Evolutionary conservation across 2,797 vertebrate species (phyloP).

Genomic region (Acanthopagrus latus): DNA sequence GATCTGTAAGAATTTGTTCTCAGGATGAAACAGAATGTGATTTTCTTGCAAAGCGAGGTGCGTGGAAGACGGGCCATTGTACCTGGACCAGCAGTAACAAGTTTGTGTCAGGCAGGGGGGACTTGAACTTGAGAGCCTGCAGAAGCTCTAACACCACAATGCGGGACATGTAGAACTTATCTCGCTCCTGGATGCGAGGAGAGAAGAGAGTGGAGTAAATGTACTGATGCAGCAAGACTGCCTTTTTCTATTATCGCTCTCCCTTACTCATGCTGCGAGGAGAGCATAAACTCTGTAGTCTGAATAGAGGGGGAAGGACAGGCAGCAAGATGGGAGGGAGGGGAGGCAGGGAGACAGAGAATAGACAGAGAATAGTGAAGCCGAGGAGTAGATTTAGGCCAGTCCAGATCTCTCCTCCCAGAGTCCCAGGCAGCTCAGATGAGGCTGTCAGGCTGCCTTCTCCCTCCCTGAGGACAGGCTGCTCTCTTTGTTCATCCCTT

Average conservation of each 20-base stretch:
- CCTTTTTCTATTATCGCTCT: slow-evolving; percentile 81
- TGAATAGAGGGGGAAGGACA: slow-evolving; percentile 79
- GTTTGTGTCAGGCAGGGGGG: slow-evolving; percentile 96
- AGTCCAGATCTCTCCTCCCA: slow-evolving; percentile 84
- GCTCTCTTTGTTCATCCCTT: slow-evolving; percentile 84
- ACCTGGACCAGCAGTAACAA: slow-evolving; percentile 97
- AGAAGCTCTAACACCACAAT: slow-evolving; percentile 96
- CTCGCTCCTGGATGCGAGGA: slow-evolving; percentile 90
- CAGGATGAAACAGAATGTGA: neutral
- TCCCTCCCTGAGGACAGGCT: slow-evolving; percentile 81
- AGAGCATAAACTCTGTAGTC: slow-evolving; percentile 77
- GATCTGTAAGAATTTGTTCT: slow-evolving; percentile 29
- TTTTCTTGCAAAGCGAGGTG: slow-evolving; percentile 4
- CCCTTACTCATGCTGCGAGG: slow-evolving; percentile 78
- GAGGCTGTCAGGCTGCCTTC: slow-evolving; percentile 83
- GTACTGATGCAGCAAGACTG: slow-evolving; percentile 81
- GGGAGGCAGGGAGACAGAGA: slow-evolving; percentile 67
- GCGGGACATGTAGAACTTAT: slow-evolving; percentile 99
- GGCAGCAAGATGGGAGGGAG: slow-evolving; percentile 64
- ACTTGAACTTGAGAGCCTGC: slow-evolving; percentile 98
- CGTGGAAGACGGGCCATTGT: slow-evolving; percentile 48
- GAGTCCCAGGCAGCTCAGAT: slow-evolving; percentile 85
- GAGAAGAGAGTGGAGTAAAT: slow-evolving; percentile 77
- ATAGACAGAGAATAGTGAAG: slow-evolving; percentile 79
- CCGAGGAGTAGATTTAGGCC: slow-evolving; percentile 84